Base-by-base conservation (phyloP, 2,113 vertebrate genomes). In the Thamnaconus septentrionalis region DNA sequence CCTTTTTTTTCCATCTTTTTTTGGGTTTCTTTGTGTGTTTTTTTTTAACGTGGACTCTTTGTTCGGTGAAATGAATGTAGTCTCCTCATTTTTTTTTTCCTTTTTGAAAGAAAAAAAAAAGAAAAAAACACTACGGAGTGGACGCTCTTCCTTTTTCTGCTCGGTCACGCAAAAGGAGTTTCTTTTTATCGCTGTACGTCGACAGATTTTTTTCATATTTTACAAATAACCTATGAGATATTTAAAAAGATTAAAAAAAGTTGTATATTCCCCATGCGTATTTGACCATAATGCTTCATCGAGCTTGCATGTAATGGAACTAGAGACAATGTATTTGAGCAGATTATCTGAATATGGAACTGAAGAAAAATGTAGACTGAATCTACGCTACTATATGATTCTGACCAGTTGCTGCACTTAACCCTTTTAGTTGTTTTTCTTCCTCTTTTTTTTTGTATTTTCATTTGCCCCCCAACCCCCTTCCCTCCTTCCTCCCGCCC, bases 391-490 rank as follows among this genome's bases (percentile, higher is more conserved):
- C 18, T 90, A 81, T 90, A 89, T 91, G 89, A 90, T 91, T 94
- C 93, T 91, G 92, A 91, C 90, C 92, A 92, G 90, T 91, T 31
- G 93, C 93, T 94, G 94, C 94, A 94, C 94, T 96, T 92, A 83
- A 90, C 71, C 59, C 91, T 90, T 78, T 90, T 75, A 66, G 56
- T 77, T 71, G 44, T 73, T 67, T 43, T 43, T 56, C 61, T 31
- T 31, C 18, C 47, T 57, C 78, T 68, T 55, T 64, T 48, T 50
- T 56, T 58, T 59, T 71, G 87, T 87, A 47, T 59, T 90, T 92
- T 71, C n/a, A 50, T 66, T 77, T 71, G 64, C 57, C 1, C 7
- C 57, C 55, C 41, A 69, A 89, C 80, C 66, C 84, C 70, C 66
- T 79, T 76, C 79, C 79, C 83, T 79, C 82, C 18, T 31, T 31